These are phyloP conservation scores for Temnothorax ravouxi DNA, from an alignment of 2,888 invertebrate genomes.

Conservation along the genomic window DNA sequence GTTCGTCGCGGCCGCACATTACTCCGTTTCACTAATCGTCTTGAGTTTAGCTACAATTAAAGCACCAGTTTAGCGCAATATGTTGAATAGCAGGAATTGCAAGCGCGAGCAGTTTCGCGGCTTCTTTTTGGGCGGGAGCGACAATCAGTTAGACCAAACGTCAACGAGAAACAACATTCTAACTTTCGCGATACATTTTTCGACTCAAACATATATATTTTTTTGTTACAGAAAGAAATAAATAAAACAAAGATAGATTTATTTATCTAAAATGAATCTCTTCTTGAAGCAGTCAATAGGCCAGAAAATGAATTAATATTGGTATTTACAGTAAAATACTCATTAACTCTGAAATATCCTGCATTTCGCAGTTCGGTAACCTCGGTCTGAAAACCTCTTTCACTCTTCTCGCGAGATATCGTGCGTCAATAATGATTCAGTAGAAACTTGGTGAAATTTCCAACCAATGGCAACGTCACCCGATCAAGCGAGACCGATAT, in stretches of 20 bases:
- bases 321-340: background rate
- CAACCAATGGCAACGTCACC: conserved; percentile 18
- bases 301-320: conserved; percentile 6
- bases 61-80: conserved; percentile 51
- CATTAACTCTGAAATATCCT: background rate
- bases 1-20: conserved; percentile 34
- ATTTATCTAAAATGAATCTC: background rate
- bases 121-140: conserved; percentile 16
- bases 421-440: conserved; percentile 27
- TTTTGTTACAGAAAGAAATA: background rate
- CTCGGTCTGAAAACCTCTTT: background rate
- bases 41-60: conserved; percentile 63
- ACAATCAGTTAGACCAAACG: conserved; percentile 12
- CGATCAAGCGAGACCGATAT: conserved; percentile 58
- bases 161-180: conserved; percentile 18
- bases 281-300: background rate
- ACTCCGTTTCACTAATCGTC: conserved; percentile 63
- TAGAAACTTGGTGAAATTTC: conserved; percentile 40
- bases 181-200: background rate
- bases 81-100: conserved; percentile 41
- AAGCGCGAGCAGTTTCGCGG: conserved; percentile 23
- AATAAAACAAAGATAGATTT: background rate
- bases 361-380: background rate
- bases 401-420: conserved; percentile 6
- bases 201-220: background rate